Evolutionary conservation across 2,797 vertebrate species (phyloP), one percentile per base, ranked within the genome.

Genomic region (Galagoides demidoff): DNA sequence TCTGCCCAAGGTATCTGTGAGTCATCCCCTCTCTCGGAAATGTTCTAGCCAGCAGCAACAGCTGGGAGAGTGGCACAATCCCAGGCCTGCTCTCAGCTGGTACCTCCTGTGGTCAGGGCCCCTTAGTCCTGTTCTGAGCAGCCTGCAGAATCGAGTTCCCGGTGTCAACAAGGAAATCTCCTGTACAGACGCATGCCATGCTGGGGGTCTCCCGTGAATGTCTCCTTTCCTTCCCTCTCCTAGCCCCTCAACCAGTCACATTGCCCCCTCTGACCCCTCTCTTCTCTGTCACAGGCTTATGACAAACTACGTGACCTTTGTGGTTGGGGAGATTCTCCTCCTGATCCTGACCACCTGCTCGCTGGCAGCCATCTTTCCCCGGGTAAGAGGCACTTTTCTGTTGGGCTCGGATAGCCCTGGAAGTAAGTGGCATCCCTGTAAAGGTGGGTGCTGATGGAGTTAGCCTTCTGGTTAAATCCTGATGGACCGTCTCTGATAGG

Each of bases 291-390:
- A 87, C 97, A 99, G 99, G 98, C 97, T 99, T 97, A 95, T 98
- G 90, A 99, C 99, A 94, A 99, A 99, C 98, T 99, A 99, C 0
- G 98, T 99, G 98, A 99, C 99, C 34, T 99, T 99, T 0, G 98
- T 97, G 39, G 98, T 99, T 27, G 99, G 99, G 20, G 99, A 99
- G 97, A 49, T 99, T 43, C 98, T 99, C 97, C 98, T 99, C 76
- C 98, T 99, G 59, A 98, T 99, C 97, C 98, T 99, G 96, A 99
- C 99, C 0, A 52, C 99, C 92, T 99, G 99, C 97, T 99, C 99
- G 0, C 92, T 99, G 97, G 99, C 99, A 7, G 99, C 99, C 97
- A 98, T 99, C 98, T 99, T 99, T 90, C 99, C 99, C 79, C 98
- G 99, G 99, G 99, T 99, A 98, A 98, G 98, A 64, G 19, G 63